A percentile compares a stretch with the other conserved stretches of the same genome.
phyloP scores from a whole-genome alignment of 2,888 invertebrate species.

The Ctena decussata region DNA sequence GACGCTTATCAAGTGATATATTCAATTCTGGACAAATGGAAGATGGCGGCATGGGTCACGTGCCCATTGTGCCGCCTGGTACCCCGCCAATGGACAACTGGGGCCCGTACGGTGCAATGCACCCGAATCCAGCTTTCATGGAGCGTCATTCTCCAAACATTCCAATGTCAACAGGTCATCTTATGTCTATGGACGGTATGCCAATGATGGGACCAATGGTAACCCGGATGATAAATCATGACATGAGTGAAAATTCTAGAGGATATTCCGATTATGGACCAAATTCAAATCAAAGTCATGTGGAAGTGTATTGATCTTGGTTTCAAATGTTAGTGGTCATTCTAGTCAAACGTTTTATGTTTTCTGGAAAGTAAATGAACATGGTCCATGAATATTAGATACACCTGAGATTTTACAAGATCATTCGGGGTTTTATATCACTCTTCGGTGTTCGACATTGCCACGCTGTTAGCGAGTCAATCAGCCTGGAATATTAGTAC shows the following conservation, averaged over 20 bases:
- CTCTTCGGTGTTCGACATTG: no score
- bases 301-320: constrained; percentile 81
- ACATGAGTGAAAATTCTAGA: constrained; percentile 75
- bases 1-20: constrained; percentile 79
- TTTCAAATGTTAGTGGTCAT: background rate
- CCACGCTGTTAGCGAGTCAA: no score
- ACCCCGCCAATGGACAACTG: constrained; percentile 81
- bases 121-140: constrained; percentile 71
- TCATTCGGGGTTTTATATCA: no score
- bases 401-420: no score
- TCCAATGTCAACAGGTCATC: constrained; percentile 74
- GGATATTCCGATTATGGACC: constrained; percentile 81
- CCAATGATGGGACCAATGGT: constrained; percentile 72
- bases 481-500: no score
- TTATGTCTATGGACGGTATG: constrained; percentile 80
- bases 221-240: constrained; percentile 77
- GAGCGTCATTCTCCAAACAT: constrained; percentile 81
- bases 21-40: constrained; percentile 80
- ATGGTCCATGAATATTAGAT: no score
- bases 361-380: no score
- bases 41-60: constrained; percentile 81
- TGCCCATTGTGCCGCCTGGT: constrained; percentile 82
- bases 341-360: background rate
- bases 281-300: constrained; percentile 81
- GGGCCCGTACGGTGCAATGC: constrained; percentile 76